A percentile compares a stretch with the other conserved stretches of the same genome.
These are phyloP conservation scores for Sarcophaga carnaria DNA, from an alignment of 2,888 invertebrate genomes.

Conservation along the genomic window DNA sequence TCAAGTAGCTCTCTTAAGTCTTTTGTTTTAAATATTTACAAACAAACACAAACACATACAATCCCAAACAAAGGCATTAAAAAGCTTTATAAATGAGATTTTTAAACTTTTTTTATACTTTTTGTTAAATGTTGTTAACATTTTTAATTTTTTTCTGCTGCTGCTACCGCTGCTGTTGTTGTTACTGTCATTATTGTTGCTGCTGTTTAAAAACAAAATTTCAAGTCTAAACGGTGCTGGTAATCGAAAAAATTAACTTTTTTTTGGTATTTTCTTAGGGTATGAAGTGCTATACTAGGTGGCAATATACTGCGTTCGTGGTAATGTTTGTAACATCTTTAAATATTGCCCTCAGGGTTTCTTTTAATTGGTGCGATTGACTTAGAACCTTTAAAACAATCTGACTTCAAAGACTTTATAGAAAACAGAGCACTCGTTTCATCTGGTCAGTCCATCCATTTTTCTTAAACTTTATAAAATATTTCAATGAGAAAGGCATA, in stretches of 20 bases:
- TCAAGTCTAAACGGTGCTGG: slow-evolving; percentile 40
- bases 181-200: slow-evolving; percentile 1
- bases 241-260: slow-evolving; percentile 41
- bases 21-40: slow-evolving; percentile 60
- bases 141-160: slow-evolving; percentile 16
- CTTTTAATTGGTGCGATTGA: no score
- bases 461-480: no score
- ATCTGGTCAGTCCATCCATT: no score
- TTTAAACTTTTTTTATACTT: background rate
- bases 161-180: slow-evolving; percentile 19
- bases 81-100: background rate
- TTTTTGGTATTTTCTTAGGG: background rate
- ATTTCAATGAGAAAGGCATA: no score
- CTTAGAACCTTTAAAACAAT: no score
- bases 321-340: no score
- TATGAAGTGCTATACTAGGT: no score
- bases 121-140: slow-evolving; percentile 36
- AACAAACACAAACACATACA: background rate
- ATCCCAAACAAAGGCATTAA: background rate
- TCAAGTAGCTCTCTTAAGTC: slow-evolving; percentile 67
- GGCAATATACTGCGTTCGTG: no score
- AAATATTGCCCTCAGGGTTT: no score
- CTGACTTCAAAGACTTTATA: no score
- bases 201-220: slow-evolving; percentile 31
- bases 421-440: no score